Conservation (phyloP, 2,797 vertebrate species). For the Alectoris magna region DNA sequence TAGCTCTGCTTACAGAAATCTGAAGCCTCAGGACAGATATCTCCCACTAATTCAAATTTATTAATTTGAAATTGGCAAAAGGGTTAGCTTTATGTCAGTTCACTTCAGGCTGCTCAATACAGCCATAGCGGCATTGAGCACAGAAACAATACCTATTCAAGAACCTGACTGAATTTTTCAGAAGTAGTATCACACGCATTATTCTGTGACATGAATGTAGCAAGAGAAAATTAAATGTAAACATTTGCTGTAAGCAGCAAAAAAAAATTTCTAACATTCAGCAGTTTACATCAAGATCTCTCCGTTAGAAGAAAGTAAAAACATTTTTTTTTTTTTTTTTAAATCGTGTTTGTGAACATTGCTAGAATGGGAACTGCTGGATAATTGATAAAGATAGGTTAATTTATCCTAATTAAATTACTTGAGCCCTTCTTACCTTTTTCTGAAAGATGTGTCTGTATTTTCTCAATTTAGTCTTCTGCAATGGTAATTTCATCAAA, state of each 20-base stretch:
- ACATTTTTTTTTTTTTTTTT: background rate
- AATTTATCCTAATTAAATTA: constrained; percentile 37
- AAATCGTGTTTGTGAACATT: background rate
- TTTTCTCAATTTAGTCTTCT: background rate
- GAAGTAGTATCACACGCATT: background rate
- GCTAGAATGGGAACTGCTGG: background rate
- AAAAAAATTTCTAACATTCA: background rate
- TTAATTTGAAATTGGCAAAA: background rate
- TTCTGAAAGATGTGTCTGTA: background rate
- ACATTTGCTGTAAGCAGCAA: constrained; percentile 34
- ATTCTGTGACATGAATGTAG: background rate
- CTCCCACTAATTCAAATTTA: background rate
- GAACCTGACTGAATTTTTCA: background rate
- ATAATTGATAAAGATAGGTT: background rate
- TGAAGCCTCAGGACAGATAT: background rate
- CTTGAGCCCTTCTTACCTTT: background rate
- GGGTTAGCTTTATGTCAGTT: background rate
- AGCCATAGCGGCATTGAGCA: background rate
- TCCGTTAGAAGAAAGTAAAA: constrained; percentile 8
- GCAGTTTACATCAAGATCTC: constrained; percentile 25
- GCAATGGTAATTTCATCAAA: background rate
- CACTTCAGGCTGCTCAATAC: background rate
- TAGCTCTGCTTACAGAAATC: background rate
- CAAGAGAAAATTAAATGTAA: constrained; percentile 46
- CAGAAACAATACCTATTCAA: background rate